phyloP scores from a whole-genome alignment of 2,797 vertebrate species.

The Gallinago stenura region DNA sequence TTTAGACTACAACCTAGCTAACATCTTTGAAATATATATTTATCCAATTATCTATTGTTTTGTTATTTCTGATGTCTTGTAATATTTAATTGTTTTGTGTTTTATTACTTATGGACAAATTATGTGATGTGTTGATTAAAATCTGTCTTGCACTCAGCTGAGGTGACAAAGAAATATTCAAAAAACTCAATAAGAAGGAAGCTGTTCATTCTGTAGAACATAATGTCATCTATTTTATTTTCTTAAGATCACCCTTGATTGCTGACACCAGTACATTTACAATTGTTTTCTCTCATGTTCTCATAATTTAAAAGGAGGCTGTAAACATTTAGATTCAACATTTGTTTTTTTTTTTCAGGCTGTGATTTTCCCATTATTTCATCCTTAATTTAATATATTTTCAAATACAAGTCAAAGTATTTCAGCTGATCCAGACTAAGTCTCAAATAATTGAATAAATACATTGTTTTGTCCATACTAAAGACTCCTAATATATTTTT shows the following conservation, averaged over 20 bases:
- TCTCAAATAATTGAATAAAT: not conserved
- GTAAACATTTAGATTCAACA: not conserved
- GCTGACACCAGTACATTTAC: not conserved
- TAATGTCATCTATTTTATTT: not conserved
- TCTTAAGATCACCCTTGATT: not conserved
- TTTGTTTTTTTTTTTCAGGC: not conserved
- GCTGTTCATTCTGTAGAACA: slow-evolving; percentile 33
- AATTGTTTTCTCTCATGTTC: not conserved
- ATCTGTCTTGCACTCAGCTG: not conserved
- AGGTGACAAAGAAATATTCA: slow-evolving; percentile 19
- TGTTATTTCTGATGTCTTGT: not conserved
- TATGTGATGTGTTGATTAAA: not conserved
- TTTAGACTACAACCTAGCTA: slow-evolving; percentile 13
- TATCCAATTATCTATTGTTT: not conserved
- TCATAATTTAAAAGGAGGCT: not conserved
- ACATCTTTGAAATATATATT: not conserved
- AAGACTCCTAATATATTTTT: not conserved
- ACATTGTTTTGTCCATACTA: not conserved
- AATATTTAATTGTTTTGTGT: not conserved
- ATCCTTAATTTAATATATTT: not conserved
- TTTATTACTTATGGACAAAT: slow-evolving; percentile 45
- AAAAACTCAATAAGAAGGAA: slow-evolving; percentile 10
- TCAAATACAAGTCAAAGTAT: not conserved
- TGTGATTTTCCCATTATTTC: not conserved
- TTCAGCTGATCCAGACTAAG: not conserved